Percentiles rank a stretch among this genome's conserved stretches.
These are phyloP conservation scores for Periophthalmus modestus DNA, from an alignment of 2,113 vertebrate species.

Conservation along the genomic window DNA sequence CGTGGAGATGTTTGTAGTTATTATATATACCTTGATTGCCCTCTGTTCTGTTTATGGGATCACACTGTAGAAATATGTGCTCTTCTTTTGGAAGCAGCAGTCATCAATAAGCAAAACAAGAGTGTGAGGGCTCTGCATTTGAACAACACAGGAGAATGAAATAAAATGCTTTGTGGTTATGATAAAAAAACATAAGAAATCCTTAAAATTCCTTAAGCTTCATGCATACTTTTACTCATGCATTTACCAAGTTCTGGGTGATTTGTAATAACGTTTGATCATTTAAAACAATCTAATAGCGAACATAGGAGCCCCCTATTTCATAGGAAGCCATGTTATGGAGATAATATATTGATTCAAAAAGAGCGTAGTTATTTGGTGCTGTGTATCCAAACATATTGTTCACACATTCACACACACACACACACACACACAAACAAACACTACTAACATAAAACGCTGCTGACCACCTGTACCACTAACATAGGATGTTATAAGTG, in stretches of 20 bases:
- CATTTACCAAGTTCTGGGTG: neutral
- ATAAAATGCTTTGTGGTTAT: constrained; percentile 1
- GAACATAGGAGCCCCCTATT: neutral
- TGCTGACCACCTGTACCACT: neutral
- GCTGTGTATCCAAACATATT: neutral
- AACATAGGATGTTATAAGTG: neutral
- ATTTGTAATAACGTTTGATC: neutral
- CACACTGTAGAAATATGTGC: constrained; percentile 7
- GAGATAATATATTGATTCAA: neutral
- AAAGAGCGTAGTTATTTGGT: neutral
- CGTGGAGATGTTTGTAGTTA: neutral
- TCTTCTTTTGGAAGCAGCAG: constrained; percentile 18
- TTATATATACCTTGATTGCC: constrained; percentile 13
- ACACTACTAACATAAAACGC: neutral
- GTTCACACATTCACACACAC: neutral
- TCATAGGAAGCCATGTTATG: neutral
- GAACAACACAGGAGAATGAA: neutral
- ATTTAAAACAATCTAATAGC: neutral
- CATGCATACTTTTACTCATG: neutral
- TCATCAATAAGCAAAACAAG: neutral
- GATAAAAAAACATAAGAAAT: neutral
- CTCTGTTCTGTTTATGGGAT: constrained; percentile 21
- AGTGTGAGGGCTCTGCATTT: neutral
- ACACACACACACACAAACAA: neutral
- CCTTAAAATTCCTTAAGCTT: neutral